These are phyloP conservation scores for Lepidostoma basale DNA, from an alignment of 1,140 invertebrate genomes.

Conservation along the genomic window DNA sequence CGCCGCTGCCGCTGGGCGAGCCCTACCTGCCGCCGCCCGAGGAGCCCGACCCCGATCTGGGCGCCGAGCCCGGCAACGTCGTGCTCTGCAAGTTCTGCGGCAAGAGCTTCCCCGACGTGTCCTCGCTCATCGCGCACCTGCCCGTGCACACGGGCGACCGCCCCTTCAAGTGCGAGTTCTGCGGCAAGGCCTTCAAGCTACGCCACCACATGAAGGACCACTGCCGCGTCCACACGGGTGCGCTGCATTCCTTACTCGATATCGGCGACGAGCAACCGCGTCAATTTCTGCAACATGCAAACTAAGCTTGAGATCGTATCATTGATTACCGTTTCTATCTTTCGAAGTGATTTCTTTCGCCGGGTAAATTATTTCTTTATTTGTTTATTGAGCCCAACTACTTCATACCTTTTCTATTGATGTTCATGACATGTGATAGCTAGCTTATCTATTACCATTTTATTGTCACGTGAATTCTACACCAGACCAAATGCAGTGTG, in stretches of 20 bases:
- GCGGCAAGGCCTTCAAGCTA: conserved; percentile 88
- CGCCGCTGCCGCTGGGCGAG: conserved; percentile 35
- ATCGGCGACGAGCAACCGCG: too few relatives aligned
- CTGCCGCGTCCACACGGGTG: conserved; percentile 86
- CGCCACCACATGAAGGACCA: conserved; percentile 93
- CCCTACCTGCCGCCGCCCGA: conserved; percentile 53
- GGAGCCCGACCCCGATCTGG: conserved; percentile 57
- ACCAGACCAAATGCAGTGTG: too few relatives aligned
- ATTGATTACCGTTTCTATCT: not conserved
- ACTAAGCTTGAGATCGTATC: not conserved
- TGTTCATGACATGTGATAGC: too few relatives aligned
- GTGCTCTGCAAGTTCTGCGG: conserved; percentile 90
- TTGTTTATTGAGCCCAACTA: too few relatives aligned
- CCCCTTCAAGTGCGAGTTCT: conserved; percentile 90
- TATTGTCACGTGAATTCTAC: too few relatives aligned
- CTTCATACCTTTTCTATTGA: too few relatives aligned
- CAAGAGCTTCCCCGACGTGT: conserved; percentile 87
- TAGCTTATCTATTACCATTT: too few relatives aligned
- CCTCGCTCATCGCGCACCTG: conserved; percentile 82
- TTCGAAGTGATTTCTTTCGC: not conserved
- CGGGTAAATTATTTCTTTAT: not conserved
- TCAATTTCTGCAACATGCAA: not conserved
- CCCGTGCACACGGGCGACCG: conserved; percentile 87
- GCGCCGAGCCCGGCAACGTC: conserved; percentile 70
- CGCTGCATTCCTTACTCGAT: conserved; percentile 44